Percentiles rank a stretch among this genome's conserved stretches.
phyloP scores from a whole-genome alignment of 2,888 invertebrate genomes.

The Podabrus alpinus region DNA sequence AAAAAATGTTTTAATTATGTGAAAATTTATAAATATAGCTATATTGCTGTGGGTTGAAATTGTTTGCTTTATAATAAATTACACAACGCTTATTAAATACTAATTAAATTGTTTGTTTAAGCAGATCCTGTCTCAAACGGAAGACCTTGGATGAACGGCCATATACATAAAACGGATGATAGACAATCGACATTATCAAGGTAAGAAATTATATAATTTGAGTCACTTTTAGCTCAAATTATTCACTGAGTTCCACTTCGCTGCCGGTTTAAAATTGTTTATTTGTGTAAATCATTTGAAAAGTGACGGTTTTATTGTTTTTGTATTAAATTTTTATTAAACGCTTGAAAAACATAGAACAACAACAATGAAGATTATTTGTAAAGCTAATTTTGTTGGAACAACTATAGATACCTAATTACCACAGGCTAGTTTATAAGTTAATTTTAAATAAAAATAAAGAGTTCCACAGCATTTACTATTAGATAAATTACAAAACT shows the following conservation, averaged over 20 bases:
- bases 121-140: conserved; percentile 53
- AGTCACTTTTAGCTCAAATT: not conserved
- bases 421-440: too few relatives aligned
- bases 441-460: not conserved
- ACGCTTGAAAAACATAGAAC: not conserved
- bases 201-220: conserved; percentile 43
- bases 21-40: not conserved
- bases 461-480: not conserved
- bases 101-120: not conserved
- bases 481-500: not conserved
- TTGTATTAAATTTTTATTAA: not conserved
- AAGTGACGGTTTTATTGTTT: not conserved
- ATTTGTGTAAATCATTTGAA: not conserved
- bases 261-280: not conserved
- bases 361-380: not conserved
- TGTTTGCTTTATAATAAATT: not conserved
- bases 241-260: not conserved
- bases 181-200: conserved; percentile 60
- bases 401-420: too few relatives aligned
- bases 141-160: conserved; percentile 57
- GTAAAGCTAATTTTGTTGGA: too few relatives aligned
- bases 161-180: conserved; percentile 58
- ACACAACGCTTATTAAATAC: not conserved
- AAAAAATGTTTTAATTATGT: not conserved
- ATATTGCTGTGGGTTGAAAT: not conserved